Base-by-base conservation (phyloP, 1,140 invertebrate species). In the Oedothorax gibbosus region DNA sequence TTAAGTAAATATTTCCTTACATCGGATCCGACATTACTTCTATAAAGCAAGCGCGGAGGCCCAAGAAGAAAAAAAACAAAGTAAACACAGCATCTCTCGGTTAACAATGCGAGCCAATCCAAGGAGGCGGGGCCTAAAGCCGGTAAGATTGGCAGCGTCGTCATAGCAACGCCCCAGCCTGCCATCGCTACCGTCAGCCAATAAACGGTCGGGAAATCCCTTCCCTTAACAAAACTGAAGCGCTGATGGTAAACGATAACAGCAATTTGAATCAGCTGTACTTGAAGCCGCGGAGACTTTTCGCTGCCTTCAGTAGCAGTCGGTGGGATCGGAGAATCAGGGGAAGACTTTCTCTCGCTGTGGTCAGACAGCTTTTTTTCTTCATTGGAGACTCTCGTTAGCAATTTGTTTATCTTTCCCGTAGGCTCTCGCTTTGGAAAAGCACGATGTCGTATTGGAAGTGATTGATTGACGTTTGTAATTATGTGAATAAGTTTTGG, bases 181-280 rank as follows among this genome's bases (percentile, higher is more conserved):
- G 80, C 80, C 69, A 56, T 82, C 57, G 69, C 80, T 73, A 73
- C 80, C 81, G 62, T 57, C 71, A 84, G 81, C 81, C 81, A 84
- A 84, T 84, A 76, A 84, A 76, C 81, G 62, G 81, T 62, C 69
- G 68, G 81, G 76, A 75, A 83, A 83, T 83, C 80, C 71, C 71
- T 83, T 75, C 80, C 80, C 35, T 65, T 62, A 83, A 73, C 50
- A 83, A 75, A 83, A 73, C 80, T 83, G 71, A 83, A 49, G 80
- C 80, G 69, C 80, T 83, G 80, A 62, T 84, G 72, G 81, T 75
- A 75, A 84, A 84, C 72, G 81, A 84, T 84, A 84, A 84, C 81
- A 76, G 75, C 81, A 84, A 84, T 84, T 84, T 84, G 81, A 84
- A 75, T 84, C 81, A 84, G 81, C 81, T 84, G 81, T 35, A 35